Percentiles rank a stretch among this genome's conserved stretches.
These are phyloP conservation scores for Ivindomyrus marchei DNA, from an alignment of 2,113 vertebrate species.

Conservation along the genomic window DNA sequence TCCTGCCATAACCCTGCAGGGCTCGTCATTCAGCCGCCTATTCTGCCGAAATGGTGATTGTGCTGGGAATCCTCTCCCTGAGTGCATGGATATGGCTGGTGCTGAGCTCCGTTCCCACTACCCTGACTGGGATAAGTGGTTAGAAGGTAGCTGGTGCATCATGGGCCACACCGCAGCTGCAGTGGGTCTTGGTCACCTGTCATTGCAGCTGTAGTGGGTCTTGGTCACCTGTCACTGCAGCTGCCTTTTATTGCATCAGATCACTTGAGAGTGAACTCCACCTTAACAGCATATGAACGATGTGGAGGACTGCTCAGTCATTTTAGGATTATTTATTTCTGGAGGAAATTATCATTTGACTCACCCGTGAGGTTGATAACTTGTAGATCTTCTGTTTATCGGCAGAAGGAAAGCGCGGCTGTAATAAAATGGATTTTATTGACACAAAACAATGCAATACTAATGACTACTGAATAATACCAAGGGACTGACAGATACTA, in stretches of 20 bases:
- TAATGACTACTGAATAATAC: background rate
- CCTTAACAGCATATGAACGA: background rate
- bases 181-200: background rate
- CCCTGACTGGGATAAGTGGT: background rate
- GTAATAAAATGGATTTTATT: conserved; percentile 6
- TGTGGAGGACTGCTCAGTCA: background rate
- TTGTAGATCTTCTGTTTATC: background rate
- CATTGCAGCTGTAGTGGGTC: background rate
- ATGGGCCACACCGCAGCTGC: background rate
- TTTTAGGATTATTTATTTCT: background rate
- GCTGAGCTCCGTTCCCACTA: conserved; percentile 28
- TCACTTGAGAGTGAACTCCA: background rate
- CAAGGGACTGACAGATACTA: background rate
- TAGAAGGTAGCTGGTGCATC: background rate
- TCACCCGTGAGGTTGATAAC: background rate
- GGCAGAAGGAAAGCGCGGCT: background rate
- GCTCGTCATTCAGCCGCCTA: background rate
- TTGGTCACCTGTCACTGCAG: background rate
- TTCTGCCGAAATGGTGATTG: background rate
- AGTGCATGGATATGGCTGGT: conserved; percentile 33
- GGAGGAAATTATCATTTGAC: background rate
- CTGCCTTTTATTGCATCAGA: background rate
- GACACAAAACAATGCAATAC: background rate
- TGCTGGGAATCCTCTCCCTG: background rate
- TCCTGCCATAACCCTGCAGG: background rate